These are phyloP conservation scores for Conus canariensis DNA, from an alignment of 2,888 invertebrate genomes.

Conservation along the genomic window DNA sequence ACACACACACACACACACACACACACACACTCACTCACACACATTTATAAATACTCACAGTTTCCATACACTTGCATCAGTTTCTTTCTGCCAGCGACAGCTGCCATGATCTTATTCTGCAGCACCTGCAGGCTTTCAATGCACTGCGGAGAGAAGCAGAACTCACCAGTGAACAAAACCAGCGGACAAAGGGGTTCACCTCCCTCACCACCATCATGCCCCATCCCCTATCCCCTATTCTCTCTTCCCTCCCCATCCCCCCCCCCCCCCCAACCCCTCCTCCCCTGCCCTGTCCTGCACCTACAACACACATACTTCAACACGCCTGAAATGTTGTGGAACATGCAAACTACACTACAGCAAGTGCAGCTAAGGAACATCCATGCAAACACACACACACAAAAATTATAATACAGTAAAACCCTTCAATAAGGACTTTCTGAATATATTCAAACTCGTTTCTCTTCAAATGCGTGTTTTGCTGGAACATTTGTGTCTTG, in stretches of 20 bases:
- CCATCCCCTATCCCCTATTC: too few species aligned
- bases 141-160: conserved; percentile 58
- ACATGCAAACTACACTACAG: conserved; percentile 1
- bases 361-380: background rate
- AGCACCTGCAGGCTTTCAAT: conserved; percentile 66
- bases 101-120: conserved; percentile 60
- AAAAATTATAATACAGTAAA: too few species aligned
- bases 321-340: background rate
- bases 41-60: conserved; percentile 57
- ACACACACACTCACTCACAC: too few species aligned
- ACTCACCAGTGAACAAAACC: background rate
- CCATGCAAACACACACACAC: conserved; percentile 8
- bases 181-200: background rate
- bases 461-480: too few species aligned
- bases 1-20: too few species aligned
- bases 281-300: too few species aligned
- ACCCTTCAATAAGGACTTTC: too few species aligned
- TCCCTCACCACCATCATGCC: background rate
- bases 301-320: too few species aligned
- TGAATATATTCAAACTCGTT: too few species aligned
- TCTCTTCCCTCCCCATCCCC: too few species aligned
- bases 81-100: conserved; percentile 65
- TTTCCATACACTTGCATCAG: conserved; percentile 64
- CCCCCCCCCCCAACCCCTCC: too few species aligned
- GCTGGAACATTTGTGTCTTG: too few species aligned